These are phyloP conservation scores for Drosophila lacicola DNA, from an alignment of 2,888 invertebrate genomes.

Conservation along the genomic window DNA sequence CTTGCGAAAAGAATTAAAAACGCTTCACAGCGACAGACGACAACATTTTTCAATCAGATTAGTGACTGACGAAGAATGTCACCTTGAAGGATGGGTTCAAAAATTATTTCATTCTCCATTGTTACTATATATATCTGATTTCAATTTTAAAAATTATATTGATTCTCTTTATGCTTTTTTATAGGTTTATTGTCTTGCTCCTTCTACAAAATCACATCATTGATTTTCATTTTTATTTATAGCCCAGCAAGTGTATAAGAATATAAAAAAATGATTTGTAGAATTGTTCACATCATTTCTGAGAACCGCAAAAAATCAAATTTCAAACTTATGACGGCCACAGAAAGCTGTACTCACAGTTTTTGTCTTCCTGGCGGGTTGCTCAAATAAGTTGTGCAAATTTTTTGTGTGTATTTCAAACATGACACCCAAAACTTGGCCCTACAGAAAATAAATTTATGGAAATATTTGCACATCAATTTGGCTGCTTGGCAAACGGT, in stretches of 20 bases:
- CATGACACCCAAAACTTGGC: slow-evolving; percentile 74
- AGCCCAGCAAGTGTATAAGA: not conserved
- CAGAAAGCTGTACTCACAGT: not conserved
- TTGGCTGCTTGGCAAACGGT: slow-evolving; percentile 52
- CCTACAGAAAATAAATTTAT: slow-evolving; percentile 71
- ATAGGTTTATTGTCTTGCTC: not conserved
- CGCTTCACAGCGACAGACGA: too few species aligned
- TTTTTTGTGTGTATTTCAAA: slow-evolving; percentile 65
- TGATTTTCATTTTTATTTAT: not conserved
- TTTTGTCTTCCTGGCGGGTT: slow-evolving; percentile 14
- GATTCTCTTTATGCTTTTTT: too few species aligned
- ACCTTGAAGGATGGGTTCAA: too few species aligned
- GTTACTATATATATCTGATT: too few species aligned
- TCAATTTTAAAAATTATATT: too few species aligned
- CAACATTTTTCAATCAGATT: too few species aligned
- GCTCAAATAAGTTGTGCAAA: slow-evolving; percentile 52
- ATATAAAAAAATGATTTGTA: slow-evolving; percentile 4
- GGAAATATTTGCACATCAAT: slow-evolving; percentile 80
- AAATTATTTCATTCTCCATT: too few species aligned
- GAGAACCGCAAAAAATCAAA: slow-evolving; percentile 23
- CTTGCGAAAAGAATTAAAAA: too few species aligned
- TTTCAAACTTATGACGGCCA: slow-evolving; percentile 19
- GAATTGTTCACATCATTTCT: not conserved
- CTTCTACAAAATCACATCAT: not conserved
- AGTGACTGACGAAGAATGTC: too few species aligned